Evolutionary conservation across 2,888 invertebrate genomes (phyloP).

Genomic region (Aphelenchoides bicaudatus): DNA sequence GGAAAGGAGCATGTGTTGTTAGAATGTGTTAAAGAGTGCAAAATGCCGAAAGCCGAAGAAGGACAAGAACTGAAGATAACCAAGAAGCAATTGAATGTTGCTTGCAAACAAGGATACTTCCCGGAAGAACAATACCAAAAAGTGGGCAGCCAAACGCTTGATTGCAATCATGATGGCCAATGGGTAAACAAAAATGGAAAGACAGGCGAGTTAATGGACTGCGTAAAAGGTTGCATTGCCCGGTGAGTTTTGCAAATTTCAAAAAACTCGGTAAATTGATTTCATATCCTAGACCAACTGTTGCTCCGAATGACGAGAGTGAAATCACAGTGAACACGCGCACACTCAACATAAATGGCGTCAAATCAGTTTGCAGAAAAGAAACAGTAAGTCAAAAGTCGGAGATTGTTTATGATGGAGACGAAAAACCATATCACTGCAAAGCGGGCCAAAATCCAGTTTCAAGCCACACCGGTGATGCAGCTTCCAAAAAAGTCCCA

Average conservation of each 20-base stretch:
- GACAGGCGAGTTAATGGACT: neutral
- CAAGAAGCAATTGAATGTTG: too few relatives aligned
- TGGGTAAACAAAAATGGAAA: neutral
- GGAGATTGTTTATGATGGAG: neutral
- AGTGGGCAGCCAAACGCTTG: neutral
- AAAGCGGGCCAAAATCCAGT: neutral
- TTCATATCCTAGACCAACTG: too few relatives aligned
- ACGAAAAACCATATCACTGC: conserved; percentile 8
- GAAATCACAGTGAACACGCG: conserved; percentile 4
- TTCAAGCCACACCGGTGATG: neutral
- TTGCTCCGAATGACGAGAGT: neutral
- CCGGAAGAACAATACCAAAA: conserved; percentile 7
- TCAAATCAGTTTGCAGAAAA: conserved; percentile 11
- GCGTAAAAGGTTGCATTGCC: conserved; percentile 8
- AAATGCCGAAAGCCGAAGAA: neutral
- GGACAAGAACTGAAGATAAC: too few relatives aligned
- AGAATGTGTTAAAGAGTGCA: neutral
- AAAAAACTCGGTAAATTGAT: too few relatives aligned
- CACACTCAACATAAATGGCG: neutral
- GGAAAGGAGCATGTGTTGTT: neutral
- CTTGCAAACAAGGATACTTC: conserved; percentile 16
- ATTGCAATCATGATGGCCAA: neutral
- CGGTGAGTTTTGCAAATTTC: too few relatives aligned
- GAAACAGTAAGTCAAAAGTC: neutral
- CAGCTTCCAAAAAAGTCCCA: neutral